These are phyloP conservation scores for Rhinella marina DNA, from an alignment of 2,797 vertebrate species.

Conservation along the genomic window DNA sequence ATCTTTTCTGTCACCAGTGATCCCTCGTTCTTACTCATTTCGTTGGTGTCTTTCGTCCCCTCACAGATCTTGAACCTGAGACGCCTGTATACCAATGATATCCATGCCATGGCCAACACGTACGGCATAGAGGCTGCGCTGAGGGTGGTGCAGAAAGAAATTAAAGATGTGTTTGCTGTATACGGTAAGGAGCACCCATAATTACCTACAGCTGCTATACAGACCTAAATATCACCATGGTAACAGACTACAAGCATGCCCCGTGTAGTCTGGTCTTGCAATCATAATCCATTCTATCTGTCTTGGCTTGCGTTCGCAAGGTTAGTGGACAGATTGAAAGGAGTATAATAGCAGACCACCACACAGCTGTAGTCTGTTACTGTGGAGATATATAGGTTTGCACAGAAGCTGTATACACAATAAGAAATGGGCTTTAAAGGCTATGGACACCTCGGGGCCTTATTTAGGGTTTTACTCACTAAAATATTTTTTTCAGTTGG, in stretches of 20 bases:
- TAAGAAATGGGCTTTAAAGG: not conserved
- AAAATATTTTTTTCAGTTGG: no score
- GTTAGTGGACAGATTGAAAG: not conserved
- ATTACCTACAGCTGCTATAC: not conserved
- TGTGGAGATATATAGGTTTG: not conserved
- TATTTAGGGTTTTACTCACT: no score
- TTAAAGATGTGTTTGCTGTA: conserved; percentile 96
- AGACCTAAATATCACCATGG: not conserved
- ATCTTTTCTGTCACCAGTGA: not conserved
- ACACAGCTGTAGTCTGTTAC: not conserved
- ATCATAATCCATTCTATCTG: not conserved
- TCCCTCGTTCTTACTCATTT: not conserved
- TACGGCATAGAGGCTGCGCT: conserved; percentile 95
- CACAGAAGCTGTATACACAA: not conserved
- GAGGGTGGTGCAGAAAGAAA: conserved; percentile 94
- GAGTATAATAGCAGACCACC: not conserved
- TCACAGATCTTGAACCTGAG: conserved; percentile 86
- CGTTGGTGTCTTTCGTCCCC: not conserved
- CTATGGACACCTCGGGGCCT: no score
- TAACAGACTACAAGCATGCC: not conserved
- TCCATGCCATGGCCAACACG: conserved; percentile 90
- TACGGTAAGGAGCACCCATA: conserved; percentile 82
- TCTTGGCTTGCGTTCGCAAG: no score
- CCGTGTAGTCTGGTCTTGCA: not conserved
- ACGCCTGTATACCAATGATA: conserved; percentile 91